Percentiles rank a stretch among this genome's conserved stretches.
Evolutionary conservation across 2,113 vertebrate species (phyloP).

Genomic region (Balaeniceps rex): DNA sequence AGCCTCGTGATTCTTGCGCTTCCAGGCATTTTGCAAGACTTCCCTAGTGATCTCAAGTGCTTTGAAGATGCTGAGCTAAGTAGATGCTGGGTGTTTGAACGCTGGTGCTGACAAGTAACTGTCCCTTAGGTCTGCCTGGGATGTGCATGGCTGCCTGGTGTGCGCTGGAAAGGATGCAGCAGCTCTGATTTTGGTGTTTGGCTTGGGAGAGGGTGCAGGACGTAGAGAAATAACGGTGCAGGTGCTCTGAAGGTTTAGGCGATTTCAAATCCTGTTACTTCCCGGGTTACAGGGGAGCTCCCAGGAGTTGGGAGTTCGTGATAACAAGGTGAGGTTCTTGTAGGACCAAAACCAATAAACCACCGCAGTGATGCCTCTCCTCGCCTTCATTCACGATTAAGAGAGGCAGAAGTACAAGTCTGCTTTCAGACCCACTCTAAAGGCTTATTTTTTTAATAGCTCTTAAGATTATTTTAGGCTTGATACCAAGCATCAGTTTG

Average conservation of each 20-base stretch:
- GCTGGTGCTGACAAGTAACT: not conserved
- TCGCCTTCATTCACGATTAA: accelerated
- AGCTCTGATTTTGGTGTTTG: not conserved
- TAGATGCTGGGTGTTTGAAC: accelerated
- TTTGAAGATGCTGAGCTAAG: not conserved
- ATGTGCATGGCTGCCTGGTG: not conserved
- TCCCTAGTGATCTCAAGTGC: not conserved
- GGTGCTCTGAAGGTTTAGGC: not conserved
- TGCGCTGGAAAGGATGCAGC: not conserved
- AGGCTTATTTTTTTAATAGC: not conserved
- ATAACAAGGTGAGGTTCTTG: not conserved
- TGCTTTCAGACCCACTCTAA: not conserved
- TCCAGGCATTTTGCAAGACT: not conserved
- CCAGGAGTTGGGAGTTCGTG: not conserved
- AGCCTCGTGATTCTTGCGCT: not conserved
- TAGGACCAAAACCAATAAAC: not conserved
- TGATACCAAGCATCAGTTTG: not conserved
- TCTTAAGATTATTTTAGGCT: not conserved
- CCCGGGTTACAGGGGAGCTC: not conserved
- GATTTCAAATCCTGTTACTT: not conserved
- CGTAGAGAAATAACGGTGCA: not conserved
- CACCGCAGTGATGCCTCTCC: not conserved
- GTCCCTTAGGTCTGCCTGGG: not conserved
- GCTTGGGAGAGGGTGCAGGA: not conserved
- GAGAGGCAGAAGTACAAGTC: not conserved